phyloP scores from a whole-genome alignment of 2,888 invertebrate species.

The Drosophila testacea region DNA sequence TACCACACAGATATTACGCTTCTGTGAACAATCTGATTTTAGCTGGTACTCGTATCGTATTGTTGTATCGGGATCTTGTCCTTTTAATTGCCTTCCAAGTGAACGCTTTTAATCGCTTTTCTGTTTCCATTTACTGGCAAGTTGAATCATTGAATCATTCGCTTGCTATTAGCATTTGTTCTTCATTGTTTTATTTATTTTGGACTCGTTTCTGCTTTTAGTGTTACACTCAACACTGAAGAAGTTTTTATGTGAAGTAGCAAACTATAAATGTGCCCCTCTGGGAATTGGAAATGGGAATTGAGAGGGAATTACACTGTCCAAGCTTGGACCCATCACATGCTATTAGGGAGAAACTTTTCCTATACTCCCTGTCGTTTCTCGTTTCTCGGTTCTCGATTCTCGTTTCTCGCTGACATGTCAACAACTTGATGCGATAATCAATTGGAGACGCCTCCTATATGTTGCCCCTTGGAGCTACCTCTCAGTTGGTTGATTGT shows the following conservation, averaged over 20 bases:
- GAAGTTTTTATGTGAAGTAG: slow-evolving; percentile 36
- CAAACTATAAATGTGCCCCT: slow-evolving; percentile 39
- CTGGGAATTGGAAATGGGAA: slow-evolving; percentile 11
- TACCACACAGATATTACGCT: slow-evolving; percentile 40
- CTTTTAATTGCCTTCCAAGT: slow-evolving; percentile 66
- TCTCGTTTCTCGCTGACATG: slow-evolving; percentile 28
- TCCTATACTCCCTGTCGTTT: not conserved
- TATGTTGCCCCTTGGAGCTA: not conserved
- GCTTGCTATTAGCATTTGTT: slow-evolving; percentile 1
- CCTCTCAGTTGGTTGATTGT: slow-evolving; percentile 45
- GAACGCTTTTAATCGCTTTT: slow-evolving; percentile 49
- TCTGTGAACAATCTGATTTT: slow-evolving; percentile 43
- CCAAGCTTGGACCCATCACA: slow-evolving; percentile 29
- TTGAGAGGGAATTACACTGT: slow-evolving; percentile 11
- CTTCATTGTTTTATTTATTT: slow-evolving; percentile 17
- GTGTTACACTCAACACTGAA: slow-evolving; percentile 1
- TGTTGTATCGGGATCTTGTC: slow-evolving; percentile 26
- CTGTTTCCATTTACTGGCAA: slow-evolving; percentile 8
- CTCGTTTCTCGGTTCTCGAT: not conserved
- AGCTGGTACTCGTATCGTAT: not conserved
- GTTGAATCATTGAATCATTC: slow-evolving; percentile 20
- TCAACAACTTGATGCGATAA: slow-evolving; percentile 64
- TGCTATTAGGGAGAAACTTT: slow-evolving; percentile 24
- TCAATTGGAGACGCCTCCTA: slow-evolving; percentile 57
- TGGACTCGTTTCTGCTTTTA: slow-evolving; percentile 25